These are phyloP conservation scores for Ginglymostoma cirratum DNA, from an alignment of 2,113 vertebrate species.

Conservation along the genomic window DNA sequence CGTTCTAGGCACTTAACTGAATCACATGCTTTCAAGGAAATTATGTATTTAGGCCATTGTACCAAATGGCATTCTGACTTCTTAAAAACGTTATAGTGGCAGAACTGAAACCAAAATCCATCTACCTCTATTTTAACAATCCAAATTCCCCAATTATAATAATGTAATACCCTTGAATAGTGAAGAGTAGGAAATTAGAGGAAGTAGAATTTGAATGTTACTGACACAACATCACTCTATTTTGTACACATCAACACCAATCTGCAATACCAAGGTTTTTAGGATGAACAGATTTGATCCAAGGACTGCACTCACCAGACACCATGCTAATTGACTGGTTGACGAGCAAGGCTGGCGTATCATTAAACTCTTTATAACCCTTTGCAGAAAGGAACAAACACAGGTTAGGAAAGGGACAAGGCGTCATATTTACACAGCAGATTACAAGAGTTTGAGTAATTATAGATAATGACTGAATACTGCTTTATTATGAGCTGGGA, in stretches of 20 bases:
- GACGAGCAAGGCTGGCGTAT: background rate
- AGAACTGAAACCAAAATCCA: too few species aligned
- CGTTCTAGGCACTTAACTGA: too few species aligned
- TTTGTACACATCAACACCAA: background rate
- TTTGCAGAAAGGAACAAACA: background rate
- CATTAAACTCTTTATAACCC: conserved; percentile 12
- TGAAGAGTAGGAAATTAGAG: background rate
- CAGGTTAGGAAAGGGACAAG: background rate
- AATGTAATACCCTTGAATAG: background rate
- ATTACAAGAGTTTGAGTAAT: background rate
- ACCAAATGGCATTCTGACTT: too few species aligned
- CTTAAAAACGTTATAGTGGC: too few species aligned
- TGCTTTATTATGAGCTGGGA: background rate
- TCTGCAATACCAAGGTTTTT: background rate
- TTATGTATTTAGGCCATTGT: too few species aligned
- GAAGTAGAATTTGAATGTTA: background rate
- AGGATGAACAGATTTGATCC: background rate
- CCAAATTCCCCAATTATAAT: too few species aligned
- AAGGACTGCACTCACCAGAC: background rate
- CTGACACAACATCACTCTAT: background rate
- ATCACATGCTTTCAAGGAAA: too few species aligned
- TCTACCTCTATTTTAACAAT: too few species aligned
- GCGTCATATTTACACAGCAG: too few species aligned
- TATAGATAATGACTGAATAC: background rate
- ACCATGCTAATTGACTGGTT: background rate